Base-by-base conservation (phyloP, 2,888 invertebrate genomes). In the Papilio elwesi region DNA sequence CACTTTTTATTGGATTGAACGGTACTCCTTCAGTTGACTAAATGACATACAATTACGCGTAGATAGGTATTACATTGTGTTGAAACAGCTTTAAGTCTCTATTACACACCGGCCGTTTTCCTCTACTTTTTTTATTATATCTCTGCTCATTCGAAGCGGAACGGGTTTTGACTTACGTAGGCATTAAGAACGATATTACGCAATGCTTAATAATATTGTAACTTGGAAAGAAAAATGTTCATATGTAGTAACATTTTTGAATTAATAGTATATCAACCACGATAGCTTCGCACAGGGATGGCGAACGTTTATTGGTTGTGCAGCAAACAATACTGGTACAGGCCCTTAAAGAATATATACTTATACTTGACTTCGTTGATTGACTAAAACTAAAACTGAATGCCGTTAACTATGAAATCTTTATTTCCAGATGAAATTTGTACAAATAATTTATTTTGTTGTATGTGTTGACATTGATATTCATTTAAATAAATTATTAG, bases 61-160 rank as follows among this genome's bases (percentile, higher is more conserved):
- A 59, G 36, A 62, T 67, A 59, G 49, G 43, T 62, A 69, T 43
- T 71, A 65, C 65, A 65, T 64, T 66, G 71, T 64, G 16, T 57
- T 70, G 12, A 53, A 62, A 67, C 62, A 71, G 38, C 71, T 36
- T 59, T 51, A 71, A 55, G 38, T 65, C 51, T 70, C 49, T 51
- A 77, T 80, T 78, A 79, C 77, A 79, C 79, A 77, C 76, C 73
- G 74, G 59, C n/a, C 59, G 73, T 75, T 76, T 78, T 76, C 75
- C 74, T 75, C 70, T 76, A 76, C 76, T 74, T 74, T 74, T 62
- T 62, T 62, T 62, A 62, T 49, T 43, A 62, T 62, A 36, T 62
- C 59, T 3, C 59, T 3, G 63, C 63, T 69, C 68, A 26, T 57
- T 52, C 62, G 52, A 52, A 52, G 67, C 71, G 52, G 67, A 71